Base-by-base conservation (phyloP, 2,113 vertebrate species). In the Chloropsis cyanopogon region DNA sequence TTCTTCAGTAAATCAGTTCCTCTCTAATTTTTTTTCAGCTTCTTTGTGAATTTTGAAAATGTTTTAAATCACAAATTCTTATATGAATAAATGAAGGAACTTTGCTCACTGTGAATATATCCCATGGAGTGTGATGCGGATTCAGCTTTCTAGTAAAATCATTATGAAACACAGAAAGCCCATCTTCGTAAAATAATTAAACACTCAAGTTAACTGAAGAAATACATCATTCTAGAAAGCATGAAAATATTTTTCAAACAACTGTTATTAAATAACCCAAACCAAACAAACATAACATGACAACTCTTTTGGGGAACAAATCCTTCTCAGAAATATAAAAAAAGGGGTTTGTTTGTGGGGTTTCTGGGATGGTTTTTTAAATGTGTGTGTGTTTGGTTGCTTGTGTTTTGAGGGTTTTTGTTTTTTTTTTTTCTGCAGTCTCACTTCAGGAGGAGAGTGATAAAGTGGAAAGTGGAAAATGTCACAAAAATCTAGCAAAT, bases 301-400 rank as follows among this genome's bases (percentile, higher is more conserved):
- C 7, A 81, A 18, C 14, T 57, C 3, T 23, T 52, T 78, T 44
- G 7, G 59, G 73, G 26, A 76, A 39, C 3, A 69, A 83, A 64
- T 42, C 4, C 6, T 46, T 64, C 25, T 56, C 5, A 21, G 37
- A 82, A 88, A 82, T 60, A 59, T 23, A 50, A 59, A 46, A 54
- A 47, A 1, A 0, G 0, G 4, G 4, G 6, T 14, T 44, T 35
- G 6, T 10, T 46, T 16, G 7, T n/a, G 53, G 19, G 4, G 4
- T 28, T 87, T 63, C 15, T 76, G 31, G 7, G 16, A 31, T 59
- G 8, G 3, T 2, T 5, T 33, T 31, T 49, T 66, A 26, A 35
- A 11, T 37, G 2, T 60, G 7, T 16, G 3, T 26, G 7, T 24
- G 6, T 10, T 57, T 57, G 24, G 14, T 64, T 72, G 9, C 46